These are phyloP conservation scores for Phalanger gymnotis DNA, from an alignment of 2,797 vertebrate species.

Conservation along the genomic window DNA sequence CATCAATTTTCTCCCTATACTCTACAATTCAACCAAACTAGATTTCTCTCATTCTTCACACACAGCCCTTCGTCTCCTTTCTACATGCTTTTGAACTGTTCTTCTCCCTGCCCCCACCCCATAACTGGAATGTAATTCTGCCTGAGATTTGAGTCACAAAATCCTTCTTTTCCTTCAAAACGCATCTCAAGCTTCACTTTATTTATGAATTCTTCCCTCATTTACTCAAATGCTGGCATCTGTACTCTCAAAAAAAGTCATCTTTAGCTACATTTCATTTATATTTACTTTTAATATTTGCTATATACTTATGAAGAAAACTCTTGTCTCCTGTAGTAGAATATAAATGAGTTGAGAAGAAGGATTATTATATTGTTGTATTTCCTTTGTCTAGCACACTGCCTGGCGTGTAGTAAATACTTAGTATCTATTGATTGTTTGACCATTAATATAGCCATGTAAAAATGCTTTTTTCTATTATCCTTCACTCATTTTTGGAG, in stretches of 20 bases:
- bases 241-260: background rate
- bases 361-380: accelerated
- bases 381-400: background rate
- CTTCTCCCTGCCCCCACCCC: too few species aligned
- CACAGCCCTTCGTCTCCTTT: background rate
- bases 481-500: background rate
- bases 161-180: background rate
- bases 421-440: background rate
- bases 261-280: background rate
- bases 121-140: background rate
- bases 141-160: background rate
- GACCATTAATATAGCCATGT: background rate
- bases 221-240: background rate
- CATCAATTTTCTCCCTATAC: background rate
- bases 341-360: accelerated
- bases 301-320: background rate
- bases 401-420: background rate
- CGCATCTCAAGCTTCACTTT: background rate
- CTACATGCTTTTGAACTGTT: background rate
- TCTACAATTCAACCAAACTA: background rate
- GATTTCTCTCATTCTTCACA: background rate
- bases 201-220: background rate
- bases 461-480: background rate
- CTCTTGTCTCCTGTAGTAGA: background rate
- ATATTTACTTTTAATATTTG: background rate